phyloP scores from a whole-genome alignment of 2,888 invertebrate genomes.

The Mayetiola destructor region DNA sequence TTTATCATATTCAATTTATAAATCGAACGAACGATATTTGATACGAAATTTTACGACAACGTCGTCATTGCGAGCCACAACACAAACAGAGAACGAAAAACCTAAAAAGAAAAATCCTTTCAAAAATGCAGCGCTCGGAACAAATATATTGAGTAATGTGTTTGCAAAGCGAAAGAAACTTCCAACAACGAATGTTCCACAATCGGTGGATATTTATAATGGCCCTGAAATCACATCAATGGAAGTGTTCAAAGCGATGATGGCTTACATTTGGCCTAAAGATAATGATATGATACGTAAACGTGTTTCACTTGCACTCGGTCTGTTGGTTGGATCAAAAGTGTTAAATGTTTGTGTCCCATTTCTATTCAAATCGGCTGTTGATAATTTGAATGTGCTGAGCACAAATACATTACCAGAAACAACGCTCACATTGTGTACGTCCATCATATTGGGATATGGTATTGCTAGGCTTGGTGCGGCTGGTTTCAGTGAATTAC shows the following conservation, averaged over 20 bases:
- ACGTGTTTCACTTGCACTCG: slow-evolving; percentile 70
- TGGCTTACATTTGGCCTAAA: slow-evolving; percentile 91
- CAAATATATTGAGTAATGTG: slow-evolving; percentile 31
- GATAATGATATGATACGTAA: slow-evolving; percentile 38
- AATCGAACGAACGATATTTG: slow-evolving; percentile 41
- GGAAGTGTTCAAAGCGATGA: slow-evolving; percentile 78
- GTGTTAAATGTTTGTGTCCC: slow-evolving; percentile 84
- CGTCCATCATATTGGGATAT: slow-evolving; percentile 76
- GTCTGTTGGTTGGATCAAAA: slow-evolving; percentile 69
- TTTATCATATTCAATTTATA: slow-evolving; percentile 6
- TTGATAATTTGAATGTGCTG: slow-evolving; percentile 73
- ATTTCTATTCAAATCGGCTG: slow-evolving; percentile 85
- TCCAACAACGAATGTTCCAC: neutral
- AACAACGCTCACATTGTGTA: slow-evolving; percentile 62
- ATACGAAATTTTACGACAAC: slow-evolving; percentile 43
- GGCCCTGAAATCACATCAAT: slow-evolving; percentile 47
- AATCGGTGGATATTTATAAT: slow-evolving; percentile 37
- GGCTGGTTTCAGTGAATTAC: slow-evolving; percentile 84
- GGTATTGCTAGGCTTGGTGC: slow-evolving; percentile 84
- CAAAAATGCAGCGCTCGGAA: slow-evolving; percentile 23
- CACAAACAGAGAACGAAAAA: slow-evolving; percentile 14
- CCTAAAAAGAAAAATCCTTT: slow-evolving; percentile 29
- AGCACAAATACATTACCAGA: slow-evolving; percentile 66
- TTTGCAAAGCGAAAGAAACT: slow-evolving; percentile 27
- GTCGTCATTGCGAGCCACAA: slow-evolving; percentile 13